Percentiles rank a stretch among this genome's conserved stretches.
Conservation (phyloP, 1,140 invertebrate genomes). For the Xylocopa sonorina region DNA sequence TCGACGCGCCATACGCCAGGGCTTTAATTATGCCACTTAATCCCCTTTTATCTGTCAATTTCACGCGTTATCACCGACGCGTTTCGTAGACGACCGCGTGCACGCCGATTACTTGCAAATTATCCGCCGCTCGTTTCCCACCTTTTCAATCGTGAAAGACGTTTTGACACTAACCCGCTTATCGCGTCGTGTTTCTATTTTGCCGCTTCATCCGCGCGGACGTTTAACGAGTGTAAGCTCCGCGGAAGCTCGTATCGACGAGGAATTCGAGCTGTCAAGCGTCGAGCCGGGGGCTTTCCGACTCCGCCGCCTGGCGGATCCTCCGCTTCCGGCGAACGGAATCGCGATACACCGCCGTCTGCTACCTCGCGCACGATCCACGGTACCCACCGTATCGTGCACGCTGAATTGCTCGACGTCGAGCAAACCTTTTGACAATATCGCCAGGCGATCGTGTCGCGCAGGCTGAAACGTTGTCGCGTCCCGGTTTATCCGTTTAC, state of each 20-base stretch:
- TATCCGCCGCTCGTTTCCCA: not conserved
- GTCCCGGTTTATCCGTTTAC: not conserved
- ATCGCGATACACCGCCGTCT: constrained; percentile 1
- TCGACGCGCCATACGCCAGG: not conserved
- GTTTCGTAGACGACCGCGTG: too few species aligned
- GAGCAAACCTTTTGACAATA: constrained; percentile 20
- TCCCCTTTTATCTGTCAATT: not conserved
- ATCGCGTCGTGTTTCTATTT: not conserved
- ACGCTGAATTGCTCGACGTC: not conserved
- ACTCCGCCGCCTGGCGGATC: not conserved
- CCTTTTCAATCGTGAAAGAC: constrained; percentile 13
- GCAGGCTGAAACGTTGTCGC: not conserved
- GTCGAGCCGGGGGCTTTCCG: not conserved
- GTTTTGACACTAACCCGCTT: constrained; percentile 33
- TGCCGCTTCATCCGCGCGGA: not conserved
- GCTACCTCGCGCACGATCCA: not conserved
- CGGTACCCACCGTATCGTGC: constrained; percentile 6
- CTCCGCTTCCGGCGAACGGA: not conserved
- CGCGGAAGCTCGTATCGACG: not conserved
- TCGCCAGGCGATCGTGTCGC: not conserved
- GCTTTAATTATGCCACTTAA: not conserved
- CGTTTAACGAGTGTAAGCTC: constrained; percentile 14
- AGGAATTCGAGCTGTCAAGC: not conserved
- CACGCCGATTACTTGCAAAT: not conserved
- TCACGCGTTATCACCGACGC: not conserved